These are phyloP conservation scores for Campoplex capitator DNA, from an alignment of 2,888 invertebrate species.

Conservation along the genomic window DNA sequence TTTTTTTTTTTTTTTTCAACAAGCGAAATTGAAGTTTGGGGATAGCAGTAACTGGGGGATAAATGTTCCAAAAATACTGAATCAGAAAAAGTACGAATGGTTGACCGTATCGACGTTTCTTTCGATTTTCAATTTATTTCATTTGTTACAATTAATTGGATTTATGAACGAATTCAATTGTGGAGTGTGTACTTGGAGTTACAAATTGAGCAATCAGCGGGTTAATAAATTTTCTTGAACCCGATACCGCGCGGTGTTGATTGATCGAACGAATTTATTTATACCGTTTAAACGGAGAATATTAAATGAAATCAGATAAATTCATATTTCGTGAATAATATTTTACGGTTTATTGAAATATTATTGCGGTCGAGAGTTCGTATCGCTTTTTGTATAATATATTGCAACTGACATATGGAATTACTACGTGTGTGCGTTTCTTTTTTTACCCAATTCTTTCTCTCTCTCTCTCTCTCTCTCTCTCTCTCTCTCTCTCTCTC, in stretches of 20 bases:
- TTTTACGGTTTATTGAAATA: conserved; percentile 14
- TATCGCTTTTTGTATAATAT: conserved; percentile 5
- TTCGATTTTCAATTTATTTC: neutral
- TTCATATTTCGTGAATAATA: conserved; percentile 26
- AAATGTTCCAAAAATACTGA: too few species aligned
- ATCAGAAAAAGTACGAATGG: neutral
- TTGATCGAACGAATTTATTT: conserved; percentile 12
- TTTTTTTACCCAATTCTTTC: conserved; percentile 16
- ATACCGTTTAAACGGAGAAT: conserved; percentile 1
- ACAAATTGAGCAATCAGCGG: neutral
- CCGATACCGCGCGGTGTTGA: neutral
- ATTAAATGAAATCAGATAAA: conserved; percentile 23
- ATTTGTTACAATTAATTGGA: neutral
- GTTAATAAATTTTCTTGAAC: conserved; percentile 1
- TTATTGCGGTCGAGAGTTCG: conserved; percentile 1
- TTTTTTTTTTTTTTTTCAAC: too few species aligned
- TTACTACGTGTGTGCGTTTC: conserved; percentile 28
- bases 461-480: conserved; percentile 23
- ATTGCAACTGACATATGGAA: conserved; percentile 29
- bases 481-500: conserved; percentile 35
- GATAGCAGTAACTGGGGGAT: too few species aligned
- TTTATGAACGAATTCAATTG: neutral
- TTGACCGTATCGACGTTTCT: neutral
- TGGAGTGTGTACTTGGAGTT: neutral
- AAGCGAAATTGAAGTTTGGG: too few species aligned